Evolutionary conservation across 2,888 invertebrate genomes (phyloP), one percentile per base, ranked within the genome.

Genomic region (Pinctada fucata): DNA sequence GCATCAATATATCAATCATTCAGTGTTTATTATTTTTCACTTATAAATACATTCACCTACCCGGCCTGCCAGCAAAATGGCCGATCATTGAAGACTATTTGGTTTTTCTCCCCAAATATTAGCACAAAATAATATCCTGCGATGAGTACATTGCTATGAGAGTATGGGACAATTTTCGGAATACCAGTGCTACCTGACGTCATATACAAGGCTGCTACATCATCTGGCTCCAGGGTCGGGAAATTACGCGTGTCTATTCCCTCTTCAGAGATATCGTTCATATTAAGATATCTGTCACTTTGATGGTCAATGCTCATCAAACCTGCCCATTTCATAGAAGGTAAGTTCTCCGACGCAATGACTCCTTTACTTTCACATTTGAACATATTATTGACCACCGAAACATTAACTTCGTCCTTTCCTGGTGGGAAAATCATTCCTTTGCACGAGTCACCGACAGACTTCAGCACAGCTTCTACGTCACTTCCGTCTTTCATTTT

Each of bases 141-240:
- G 10, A 47, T 16, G 3, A 69, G 10, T 6, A 78, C 6, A 10
- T 52, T 8, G 47, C 50, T 48, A 69, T 78, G 74, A 3, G 69
- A 51, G n/a, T 64, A 63, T 16, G 63, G 69, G 5, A 78, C 74
- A n/a, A 67, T 51, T 64, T 78, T 78, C 6, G 78, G 78, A n/a
- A 65, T 5, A 8, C 78, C 78, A 16, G 73, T 78, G 51, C 73
- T 78, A 8, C 78, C 78, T 2, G 78, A 78, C 3, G 78, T 74
- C 47, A 69, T 48, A 3, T 74, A 64, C 8, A 78, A 64, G 16
- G 68, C 73, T 16, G 69, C 73, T 10, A n/a, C 51, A 16, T 69
- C 73, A 64, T 78, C 78, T 3, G 73, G 78, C 16, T 58, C 68
- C 13, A 78, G 2, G 2, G 31, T 16, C 10, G 78, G 78, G 2